phyloP scores from a whole-genome alignment of 2,797 vertebrate species.

The Melanotaenia boesemani region DNA sequence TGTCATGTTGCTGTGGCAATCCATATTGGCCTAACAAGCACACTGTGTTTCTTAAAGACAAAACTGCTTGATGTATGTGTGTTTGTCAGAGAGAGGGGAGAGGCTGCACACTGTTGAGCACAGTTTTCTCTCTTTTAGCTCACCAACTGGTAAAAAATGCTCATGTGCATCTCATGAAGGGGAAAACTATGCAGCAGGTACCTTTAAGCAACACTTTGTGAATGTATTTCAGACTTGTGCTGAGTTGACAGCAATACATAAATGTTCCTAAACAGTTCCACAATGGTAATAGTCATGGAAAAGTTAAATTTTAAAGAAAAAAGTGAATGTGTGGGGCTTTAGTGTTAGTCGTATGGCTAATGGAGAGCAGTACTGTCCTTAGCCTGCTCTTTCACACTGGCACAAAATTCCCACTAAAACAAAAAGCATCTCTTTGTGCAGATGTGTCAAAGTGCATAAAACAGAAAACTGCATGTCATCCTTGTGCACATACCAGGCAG shows the following conservation, averaged over 20 bases:
- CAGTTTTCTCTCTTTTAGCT: no score
- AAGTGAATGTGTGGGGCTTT: background rate
- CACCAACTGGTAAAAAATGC: no score
- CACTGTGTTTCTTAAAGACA: no score
- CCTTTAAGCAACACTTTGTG: background rate
- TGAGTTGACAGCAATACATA: background rate
- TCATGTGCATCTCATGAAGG: no score
- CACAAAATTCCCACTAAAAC: background rate
- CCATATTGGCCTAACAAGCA: no score
- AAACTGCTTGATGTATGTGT: no score
- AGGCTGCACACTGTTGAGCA: no score
- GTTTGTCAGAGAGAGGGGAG: no score
- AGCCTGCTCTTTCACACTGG: background rate
- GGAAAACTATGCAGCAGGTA: no score
- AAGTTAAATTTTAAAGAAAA: background rate
- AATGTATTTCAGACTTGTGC: background rate
- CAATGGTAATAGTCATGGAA: background rate
- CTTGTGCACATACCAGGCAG: background rate
- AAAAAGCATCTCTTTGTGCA: constrained; percentile 17
- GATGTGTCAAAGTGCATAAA: constrained; percentile 18
- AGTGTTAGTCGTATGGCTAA: background rate
- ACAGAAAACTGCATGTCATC: constrained; percentile 1
- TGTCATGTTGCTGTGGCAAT: no score
- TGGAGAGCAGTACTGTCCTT: constrained; percentile 16
- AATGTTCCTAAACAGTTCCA: background rate